Evolutionary conservation across 2,888 invertebrate genomes (phyloP).

Genomic region (Odontothrips loti): DNA sequence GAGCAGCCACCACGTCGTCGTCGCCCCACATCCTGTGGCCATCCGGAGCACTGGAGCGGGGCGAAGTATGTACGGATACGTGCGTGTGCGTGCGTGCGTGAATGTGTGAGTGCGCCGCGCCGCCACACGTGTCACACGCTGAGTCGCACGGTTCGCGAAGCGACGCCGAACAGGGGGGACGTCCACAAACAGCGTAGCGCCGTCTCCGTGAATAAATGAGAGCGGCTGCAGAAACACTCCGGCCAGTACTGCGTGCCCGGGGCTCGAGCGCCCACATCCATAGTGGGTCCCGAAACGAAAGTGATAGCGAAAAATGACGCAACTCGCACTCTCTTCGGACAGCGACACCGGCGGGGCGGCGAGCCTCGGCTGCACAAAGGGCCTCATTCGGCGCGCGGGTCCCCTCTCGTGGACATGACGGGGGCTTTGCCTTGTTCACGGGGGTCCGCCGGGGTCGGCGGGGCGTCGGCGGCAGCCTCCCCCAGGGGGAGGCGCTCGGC

Average conservation of each 20-base stretch:
- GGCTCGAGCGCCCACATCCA: no score
- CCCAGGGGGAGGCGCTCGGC: no score
- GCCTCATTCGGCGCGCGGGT: no score
- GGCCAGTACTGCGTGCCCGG: neutral
- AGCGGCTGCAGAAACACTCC: neutral
- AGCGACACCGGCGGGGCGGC: no score
- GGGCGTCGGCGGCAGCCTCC: no score
- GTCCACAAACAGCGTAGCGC: neutral
- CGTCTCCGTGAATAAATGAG: neutral
- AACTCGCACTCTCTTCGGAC: no score
- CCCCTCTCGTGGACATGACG: no score
- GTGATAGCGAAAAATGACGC: no score
- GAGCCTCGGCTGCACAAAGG: no score
- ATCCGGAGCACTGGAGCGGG: neutral
- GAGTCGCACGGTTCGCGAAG: neutral
- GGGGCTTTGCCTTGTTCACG: no score
- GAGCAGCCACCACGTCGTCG: neutral
- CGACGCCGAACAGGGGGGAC: neutral
- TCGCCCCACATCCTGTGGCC: neutral
- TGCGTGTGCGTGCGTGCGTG: neutral
- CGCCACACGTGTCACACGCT: neutral
- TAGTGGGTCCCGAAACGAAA: no score
- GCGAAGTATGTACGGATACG: neutral
- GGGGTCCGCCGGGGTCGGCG: no score
- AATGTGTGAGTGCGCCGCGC: neutral